Conservation (phyloP, 2,888 invertebrate species). For the Drosophila multiciliata region DNA sequence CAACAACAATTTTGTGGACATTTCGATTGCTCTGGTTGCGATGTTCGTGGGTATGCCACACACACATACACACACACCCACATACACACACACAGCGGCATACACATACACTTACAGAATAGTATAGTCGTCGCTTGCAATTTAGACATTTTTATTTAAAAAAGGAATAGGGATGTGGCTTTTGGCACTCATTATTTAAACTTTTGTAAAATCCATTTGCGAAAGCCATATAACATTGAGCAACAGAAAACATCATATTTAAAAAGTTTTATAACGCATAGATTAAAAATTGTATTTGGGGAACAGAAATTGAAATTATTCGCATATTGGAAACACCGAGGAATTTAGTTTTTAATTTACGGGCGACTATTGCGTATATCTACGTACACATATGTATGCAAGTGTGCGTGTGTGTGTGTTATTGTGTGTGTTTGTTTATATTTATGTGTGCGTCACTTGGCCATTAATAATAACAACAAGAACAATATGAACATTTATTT, state of each 20-base stretch:
- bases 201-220: not conserved
- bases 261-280: not conserved
- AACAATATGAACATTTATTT: conserved; percentile 20
- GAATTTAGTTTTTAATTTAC: not conserved
- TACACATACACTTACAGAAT: not conserved
- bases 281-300: not conserved
- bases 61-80: not conserved
- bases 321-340: not conserved
- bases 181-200: not conserved
- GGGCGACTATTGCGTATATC: not conserved
- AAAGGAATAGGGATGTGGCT: not conserved
- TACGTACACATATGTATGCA: not conserved
- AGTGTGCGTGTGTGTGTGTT: conserved; percentile 5
- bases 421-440: conserved; percentile 16
- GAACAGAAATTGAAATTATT: not conserved
- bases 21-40: conserved; percentile 12
- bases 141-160: not conserved
- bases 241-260: not conserved
- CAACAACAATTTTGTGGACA: conserved; percentile 31
- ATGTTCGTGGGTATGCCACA: conserved; percentile 5
- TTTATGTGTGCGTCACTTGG: conserved; percentile 48
- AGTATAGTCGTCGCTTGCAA: not conserved
- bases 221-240: not conserved
- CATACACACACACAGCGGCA: not conserved
- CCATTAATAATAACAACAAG: conserved; percentile 22